Percentiles rank a stretch among this genome's conserved stretches.
Conservation (phyloP, 2,797 vertebrate species). For the Chelmon rostratus region DNA sequence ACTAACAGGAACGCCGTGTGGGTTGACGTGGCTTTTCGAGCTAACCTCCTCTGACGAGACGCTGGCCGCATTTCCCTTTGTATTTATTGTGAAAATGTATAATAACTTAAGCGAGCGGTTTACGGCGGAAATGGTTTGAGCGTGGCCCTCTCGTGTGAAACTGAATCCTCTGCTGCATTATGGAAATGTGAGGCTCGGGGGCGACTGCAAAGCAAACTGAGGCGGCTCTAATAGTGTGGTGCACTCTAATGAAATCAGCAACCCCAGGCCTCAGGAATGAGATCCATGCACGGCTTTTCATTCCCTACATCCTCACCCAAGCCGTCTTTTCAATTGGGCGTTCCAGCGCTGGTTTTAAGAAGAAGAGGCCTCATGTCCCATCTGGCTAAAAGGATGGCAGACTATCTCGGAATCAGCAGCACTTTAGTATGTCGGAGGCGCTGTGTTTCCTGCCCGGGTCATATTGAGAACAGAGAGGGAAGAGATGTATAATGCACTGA, state of each 20-base stretch:
- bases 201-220: slow-evolving; percentile 82
- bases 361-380: slow-evolving; percentile 69
- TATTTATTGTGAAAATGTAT: slow-evolving; percentile 85
- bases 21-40: slow-evolving; percentile 56
- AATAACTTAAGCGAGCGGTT: slow-evolving; percentile 82
- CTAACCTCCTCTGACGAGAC: slow-evolving; percentile 68
- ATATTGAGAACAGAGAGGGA: slow-evolving; percentile 72
- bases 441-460: slow-evolving; percentile 66
- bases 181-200: slow-evolving; percentile 81
- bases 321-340: slow-evolving; percentile 71
- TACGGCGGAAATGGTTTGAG: slow-evolving; percentile 82
- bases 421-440: slow-evolving; percentile 68
- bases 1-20: slow-evolving; percentile 36
- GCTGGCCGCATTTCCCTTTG: slow-evolving; percentile 71
- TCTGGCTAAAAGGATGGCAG: slow-evolving; percentile 73
- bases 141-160: slow-evolving; percentile 78
- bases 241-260: slow-evolving; percentile 85
- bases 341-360: slow-evolving; percentile 63
- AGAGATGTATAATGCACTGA: slow-evolving; percentile 64
- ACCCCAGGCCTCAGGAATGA: slow-evolving; percentile 82
- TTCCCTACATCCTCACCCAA: slow-evolving; percentile 76
- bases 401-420: slow-evolving; percentile 78
- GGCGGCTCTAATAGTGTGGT: slow-evolving; percentile 82
- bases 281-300: slow-evolving; percentile 70
- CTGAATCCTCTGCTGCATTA: slow-evolving; percentile 78